These are phyloP conservation scores for Xenopus borealis DNA, from an alignment of 2,113 vertebrate species.

Conservation along the genomic window DNA sequence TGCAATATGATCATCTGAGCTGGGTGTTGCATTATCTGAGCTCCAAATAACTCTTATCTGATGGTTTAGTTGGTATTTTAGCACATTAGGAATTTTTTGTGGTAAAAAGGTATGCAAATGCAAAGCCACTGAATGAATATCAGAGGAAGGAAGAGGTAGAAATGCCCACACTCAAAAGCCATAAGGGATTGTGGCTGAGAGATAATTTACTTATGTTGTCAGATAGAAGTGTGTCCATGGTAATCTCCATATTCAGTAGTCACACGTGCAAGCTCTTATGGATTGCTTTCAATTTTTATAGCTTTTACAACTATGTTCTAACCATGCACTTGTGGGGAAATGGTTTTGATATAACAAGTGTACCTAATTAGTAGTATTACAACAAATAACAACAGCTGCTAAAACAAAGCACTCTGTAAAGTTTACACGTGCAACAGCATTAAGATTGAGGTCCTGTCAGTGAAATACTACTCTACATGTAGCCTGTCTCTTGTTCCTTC, in stretches of 20 bases:
- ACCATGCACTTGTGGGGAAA: constrained; percentile 46
- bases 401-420: constrained; percentile 85
- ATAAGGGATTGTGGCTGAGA: not conserved
- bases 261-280: constrained; percentile 6
- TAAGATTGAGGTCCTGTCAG: constrained; percentile 77
- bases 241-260: constrained; percentile 16
- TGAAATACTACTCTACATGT: constrained; percentile 66
- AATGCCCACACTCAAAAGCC: no score
- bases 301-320: constrained; percentile 44
- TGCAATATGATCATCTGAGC: no score
- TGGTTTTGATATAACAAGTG: constrained; percentile 68
- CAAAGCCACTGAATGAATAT: no score
- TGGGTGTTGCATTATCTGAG: no score
- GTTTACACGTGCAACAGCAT: constrained; percentile 68
- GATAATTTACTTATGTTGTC: not conserved
- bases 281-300: constrained; percentile 41
- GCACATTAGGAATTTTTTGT: no score
- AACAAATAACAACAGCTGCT: constrained; percentile 90
- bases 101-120: no score
- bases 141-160: no score
- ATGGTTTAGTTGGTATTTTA: no score
- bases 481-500: constrained; percentile 49
- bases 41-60: no score
- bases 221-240: not conserved
- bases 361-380: constrained; percentile 88